phyloP scores from a whole-genome alignment of 2,797 vertebrate genomes.

The Chromobotia macracanthus region DNA sequence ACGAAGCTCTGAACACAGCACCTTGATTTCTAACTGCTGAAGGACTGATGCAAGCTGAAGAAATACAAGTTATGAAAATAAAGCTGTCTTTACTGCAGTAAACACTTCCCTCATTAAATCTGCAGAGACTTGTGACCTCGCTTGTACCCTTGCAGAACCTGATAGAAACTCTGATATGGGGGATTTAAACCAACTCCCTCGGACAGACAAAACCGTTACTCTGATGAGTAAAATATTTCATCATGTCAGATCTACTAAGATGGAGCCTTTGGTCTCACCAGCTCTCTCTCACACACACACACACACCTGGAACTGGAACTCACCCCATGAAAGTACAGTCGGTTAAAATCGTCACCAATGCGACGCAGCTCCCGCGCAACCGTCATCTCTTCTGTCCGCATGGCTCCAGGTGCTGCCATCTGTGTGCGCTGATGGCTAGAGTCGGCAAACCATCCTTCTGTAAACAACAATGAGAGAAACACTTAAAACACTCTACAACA shows the following conservation, averaged over 20 bases:
- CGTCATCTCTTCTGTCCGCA: conserved; percentile 79
- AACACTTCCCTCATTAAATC: conserved; percentile 28
- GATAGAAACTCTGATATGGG: conserved; percentile 28
- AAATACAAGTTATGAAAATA: conserved; percentile 34
- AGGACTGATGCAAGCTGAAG: conserved; percentile 51
- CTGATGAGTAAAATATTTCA: conserved; percentile 17
- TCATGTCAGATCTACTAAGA: conserved; percentile 16
- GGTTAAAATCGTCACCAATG: conserved; percentile 89
- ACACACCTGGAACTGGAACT: conserved; percentile 57
- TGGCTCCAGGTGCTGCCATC: conserved; percentile 72
- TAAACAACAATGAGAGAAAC: conserved; percentile 14
- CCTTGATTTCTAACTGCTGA: conserved; percentile 45
- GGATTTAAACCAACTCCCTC: conserved; percentile 3
- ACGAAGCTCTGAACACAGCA: conserved; percentile 11
- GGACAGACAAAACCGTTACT: conserved; percentile 7
- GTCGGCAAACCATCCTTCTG: conserved; percentile 55
- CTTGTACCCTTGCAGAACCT: conserved; percentile 17
- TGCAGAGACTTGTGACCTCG: conserved; percentile 15
- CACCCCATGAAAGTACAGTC: conserved; percentile 65
- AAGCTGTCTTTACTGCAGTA: conserved; percentile 8
- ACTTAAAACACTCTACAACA: background rate
- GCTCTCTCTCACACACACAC: conserved; percentile 17
- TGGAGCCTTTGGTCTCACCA: conserved; percentile 10
- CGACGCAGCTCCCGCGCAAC: conserved; percentile 85
- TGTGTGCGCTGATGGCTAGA: conserved; percentile 63